Conservation (phyloP, 1,140 invertebrate species). For the Caenorhabditis elegans region WBcel235 BX284605.5:14169501-14170000, state of each 20-base stretch:
- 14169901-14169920: neutral
- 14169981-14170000: neutral
- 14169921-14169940: neutral
- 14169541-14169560: no score
- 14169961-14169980: neutral
- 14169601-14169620: neutral
- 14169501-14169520: no score
- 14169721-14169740: neutral
- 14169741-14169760: neutral
- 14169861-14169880: neutral
- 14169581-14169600: constrained; percentile 8
- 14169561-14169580: no score
- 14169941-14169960: neutral
- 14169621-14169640: neutral
- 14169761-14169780: neutral
- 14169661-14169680: neutral
- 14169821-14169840: neutral
- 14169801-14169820: neutral
- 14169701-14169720: neutral
- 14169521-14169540: no score
- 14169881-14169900: neutral
- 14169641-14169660: neutral
- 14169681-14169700: neutral
- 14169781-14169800: neutral
- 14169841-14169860: neutral